Base-by-base conservation (phyloP, 2,888 invertebrate species). In the Eumerus sabulonum region DNA sequence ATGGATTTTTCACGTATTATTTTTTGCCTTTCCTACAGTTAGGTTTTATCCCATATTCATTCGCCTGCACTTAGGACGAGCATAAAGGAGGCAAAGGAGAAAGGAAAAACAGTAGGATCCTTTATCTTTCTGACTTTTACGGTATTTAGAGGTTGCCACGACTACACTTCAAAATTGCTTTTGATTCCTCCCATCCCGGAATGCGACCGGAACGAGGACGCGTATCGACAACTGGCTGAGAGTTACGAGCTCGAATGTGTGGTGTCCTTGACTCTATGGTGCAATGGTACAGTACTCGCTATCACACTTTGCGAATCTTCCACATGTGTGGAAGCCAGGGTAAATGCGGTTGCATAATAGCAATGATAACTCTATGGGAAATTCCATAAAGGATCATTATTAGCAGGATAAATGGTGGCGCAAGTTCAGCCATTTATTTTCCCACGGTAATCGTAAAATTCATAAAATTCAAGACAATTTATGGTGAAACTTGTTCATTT, bases 351-450 rank as follows among this genome's bases (percentile, higher is more conserved):
- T 27, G 27, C 27, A 18, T 9, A 45, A 50, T 47, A n/a, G 44
- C 56, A 62, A 68, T 74, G 62, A 74, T 47, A 68, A 68, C 68
- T 51, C 62, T 62, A 63, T n/a, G 51, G 50, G 51, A 57, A 68
- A 74, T 57, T 63, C 57, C 68, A 63, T 63, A 68, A 68, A 68
- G 45, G 68, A 74, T 74, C 68, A 74, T 68, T 68, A 74, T 74
- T 68, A 63, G 57, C 45, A 50, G 63, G 57, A 74, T 68, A 68
- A 74, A 51, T 68, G 68, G 68, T 74, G 45, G 74, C 56, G 51
- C 17, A 68, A 68, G 57, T 74, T 74, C 47, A 54, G 13, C 68
- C 62, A 68, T 74, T 63, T 56, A 59, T 74, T 68, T 56, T 53
- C 56, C 44, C 42, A 56, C 48, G 54, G 60, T 44, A 44, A 67